Percentiles rank a stretch among this genome's conserved stretches.
phyloP scores from a whole-genome alignment of 2,797 vertebrate species.

The Chrosomus eos region DNA sequence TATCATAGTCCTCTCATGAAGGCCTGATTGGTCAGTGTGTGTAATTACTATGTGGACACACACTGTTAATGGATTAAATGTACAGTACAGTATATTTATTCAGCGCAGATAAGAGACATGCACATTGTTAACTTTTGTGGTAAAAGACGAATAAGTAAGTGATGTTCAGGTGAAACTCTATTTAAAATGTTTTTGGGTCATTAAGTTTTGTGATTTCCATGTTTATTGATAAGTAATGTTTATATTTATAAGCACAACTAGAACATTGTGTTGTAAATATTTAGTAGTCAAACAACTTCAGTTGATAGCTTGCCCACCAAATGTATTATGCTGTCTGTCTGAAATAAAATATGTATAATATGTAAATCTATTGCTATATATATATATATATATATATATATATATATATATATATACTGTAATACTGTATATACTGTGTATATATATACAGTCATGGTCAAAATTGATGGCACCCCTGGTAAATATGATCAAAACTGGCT shows the following conservation, averaged over 20 bases:
- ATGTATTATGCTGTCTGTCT: background rate
- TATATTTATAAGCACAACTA: background rate
- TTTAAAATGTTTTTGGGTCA: constrained; percentile 18
- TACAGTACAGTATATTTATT: constrained; percentile 31
- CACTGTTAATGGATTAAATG: constrained; percentile 11
- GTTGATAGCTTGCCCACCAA: background rate
- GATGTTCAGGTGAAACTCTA: constrained; percentile 2
- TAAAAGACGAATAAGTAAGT: background rate
- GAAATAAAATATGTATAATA: background rate
- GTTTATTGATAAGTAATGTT: background rate
- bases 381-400: too few relatives aligned
- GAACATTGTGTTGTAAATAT: constrained; percentile 12
- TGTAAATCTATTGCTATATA: background rate
- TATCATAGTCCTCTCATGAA: constrained; percentile 10
- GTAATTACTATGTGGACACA: constrained; percentile 33
- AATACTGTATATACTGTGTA: too few relatives aligned
- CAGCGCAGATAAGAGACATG: background rate
- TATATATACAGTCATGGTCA: too few relatives aligned
- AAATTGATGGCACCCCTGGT: too few relatives aligned
- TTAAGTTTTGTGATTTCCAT: constrained; percentile 13
- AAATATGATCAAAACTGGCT: too few relatives aligned
- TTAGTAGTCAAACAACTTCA: background rate
- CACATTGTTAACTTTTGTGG: background rate
- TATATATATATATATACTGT: too few relatives aligned
- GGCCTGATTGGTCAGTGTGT: constrained; percentile 25